These are phyloP conservation scores for Entomobrya proxima DNA, from an alignment of 2,888 invertebrate species.

Conservation along the genomic window DNA sequence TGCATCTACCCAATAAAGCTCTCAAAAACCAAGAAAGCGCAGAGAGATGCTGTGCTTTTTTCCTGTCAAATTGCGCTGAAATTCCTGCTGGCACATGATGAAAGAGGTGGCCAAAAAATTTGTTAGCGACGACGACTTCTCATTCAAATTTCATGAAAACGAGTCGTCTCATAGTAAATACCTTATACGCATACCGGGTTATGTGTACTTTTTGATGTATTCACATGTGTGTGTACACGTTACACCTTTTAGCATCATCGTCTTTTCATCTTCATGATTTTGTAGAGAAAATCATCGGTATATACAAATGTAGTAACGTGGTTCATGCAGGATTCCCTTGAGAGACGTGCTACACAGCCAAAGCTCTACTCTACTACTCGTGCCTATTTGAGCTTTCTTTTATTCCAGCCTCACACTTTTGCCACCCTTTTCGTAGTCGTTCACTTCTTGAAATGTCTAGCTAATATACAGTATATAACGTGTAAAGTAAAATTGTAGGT, in stretches of 20 bases:
- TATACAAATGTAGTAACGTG: too few species aligned
- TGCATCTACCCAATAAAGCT: not conserved
- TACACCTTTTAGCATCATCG: not conserved
- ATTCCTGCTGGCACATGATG: constrained; percentile 59
- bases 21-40: constrained; percentile 3
- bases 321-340: constrained; percentile 40
- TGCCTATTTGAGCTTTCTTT: constrained; percentile 10
- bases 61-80: constrained; percentile 63
- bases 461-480: not conserved
- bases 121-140: constrained; percentile 58
- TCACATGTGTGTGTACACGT: not conserved
- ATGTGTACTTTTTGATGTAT: not conserved
- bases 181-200: not conserved
- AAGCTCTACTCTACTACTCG: not conserved
- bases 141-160: constrained; percentile 62
- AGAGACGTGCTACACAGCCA: constrained; percentile 22
- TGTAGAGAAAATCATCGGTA: not conserved
- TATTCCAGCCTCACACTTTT: constrained; percentile 25
- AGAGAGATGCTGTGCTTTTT: constrained; percentile 30
- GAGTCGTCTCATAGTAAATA: not conserved
- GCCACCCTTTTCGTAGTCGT: not conserved
- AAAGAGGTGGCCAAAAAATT: constrained; percentile 61
- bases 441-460: not conserved
- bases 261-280: too few species aligned
- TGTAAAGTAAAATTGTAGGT: too few species aligned